phyloP scores from a whole-genome alignment of 1,140 invertebrate genomes.

The Daktulosphaira vitifoliae region DNA sequence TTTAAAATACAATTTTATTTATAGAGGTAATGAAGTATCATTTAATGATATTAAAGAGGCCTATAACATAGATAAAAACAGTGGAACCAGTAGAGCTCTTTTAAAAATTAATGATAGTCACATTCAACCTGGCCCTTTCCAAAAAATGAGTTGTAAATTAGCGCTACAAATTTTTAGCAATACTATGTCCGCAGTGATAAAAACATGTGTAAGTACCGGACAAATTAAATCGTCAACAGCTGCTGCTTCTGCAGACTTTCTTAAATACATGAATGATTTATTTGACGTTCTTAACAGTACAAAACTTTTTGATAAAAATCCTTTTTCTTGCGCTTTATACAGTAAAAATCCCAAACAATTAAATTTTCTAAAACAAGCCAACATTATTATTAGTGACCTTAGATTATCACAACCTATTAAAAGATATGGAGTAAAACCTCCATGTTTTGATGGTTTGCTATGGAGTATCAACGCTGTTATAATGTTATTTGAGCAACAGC shows the following conservation, averaged over 20 bases:
- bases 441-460: not conserved
- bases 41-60: too few species aligned
- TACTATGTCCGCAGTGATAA: not conserved
- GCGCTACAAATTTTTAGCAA: not conserved
- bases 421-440: not conserved
- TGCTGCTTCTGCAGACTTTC: not conserved
- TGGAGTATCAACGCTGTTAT: not conserved
- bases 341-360: not conserved
- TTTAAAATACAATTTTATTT: too few species aligned
- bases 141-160: constrained; percentile 12
- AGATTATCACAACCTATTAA: not conserved
- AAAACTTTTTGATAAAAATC: not conserved
- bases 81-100: constrained; percentile 7
- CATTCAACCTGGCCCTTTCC: not conserved
- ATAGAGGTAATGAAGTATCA: too few species aligned
- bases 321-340: not conserved
- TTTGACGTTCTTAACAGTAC: not conserved
- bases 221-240: constrained; percentile 9
- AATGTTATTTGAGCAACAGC: not conserved
- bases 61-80: constrained; percentile 6
- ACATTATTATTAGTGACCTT: too few species aligned
- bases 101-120: constrained; percentile 7
- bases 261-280: not conserved
- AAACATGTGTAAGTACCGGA: not conserved
- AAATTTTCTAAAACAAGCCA: too few species aligned